These are phyloP conservation scores for Barbus barbus DNA, from an alignment of 2,113 vertebrate genomes.

Conservation along the genomic window DNA sequence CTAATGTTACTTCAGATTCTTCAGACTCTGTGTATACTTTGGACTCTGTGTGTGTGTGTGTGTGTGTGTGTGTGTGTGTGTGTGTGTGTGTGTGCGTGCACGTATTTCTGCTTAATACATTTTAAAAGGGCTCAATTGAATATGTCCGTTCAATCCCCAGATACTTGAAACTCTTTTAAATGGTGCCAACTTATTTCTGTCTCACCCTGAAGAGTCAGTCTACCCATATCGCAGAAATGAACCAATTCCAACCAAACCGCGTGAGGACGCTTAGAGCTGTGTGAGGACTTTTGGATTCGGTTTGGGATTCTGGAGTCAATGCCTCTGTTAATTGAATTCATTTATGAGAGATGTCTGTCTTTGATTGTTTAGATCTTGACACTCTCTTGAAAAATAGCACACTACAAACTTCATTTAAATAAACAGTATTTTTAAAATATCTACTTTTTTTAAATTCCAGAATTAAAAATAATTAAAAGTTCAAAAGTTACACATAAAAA, in stretches of 20 bases:
- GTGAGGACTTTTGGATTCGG: not conserved
- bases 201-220: slow-evolving; percentile 21
- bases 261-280: not conserved
- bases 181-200: slow-evolving; percentile 25
- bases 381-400: not conserved
- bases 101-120: not conserved
- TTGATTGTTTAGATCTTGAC: not conserved
- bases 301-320: not conserved
- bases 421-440: too few species aligned
- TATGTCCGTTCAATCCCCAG: not conserved
- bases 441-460: not conserved
- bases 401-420: not conserved
- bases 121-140: not conserved
- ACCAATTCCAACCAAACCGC: not conserved
- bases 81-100: not conserved
- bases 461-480: not conserved
- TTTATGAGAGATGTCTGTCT: not conserved
- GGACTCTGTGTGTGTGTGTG: too few species aligned
- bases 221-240: slow-evolving; percentile 14
- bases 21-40: not conserved
- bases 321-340: not conserved
- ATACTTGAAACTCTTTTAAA: slow-evolving; percentile 14
- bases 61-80: too few species aligned
- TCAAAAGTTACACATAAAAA: not conserved
- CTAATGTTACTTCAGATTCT: slow-evolving; percentile 3